These are phyloP conservation scores for Eidolon dupreanum DNA, from an alignment of 2,797 vertebrate species.

Conservation along the genomic window DNA sequence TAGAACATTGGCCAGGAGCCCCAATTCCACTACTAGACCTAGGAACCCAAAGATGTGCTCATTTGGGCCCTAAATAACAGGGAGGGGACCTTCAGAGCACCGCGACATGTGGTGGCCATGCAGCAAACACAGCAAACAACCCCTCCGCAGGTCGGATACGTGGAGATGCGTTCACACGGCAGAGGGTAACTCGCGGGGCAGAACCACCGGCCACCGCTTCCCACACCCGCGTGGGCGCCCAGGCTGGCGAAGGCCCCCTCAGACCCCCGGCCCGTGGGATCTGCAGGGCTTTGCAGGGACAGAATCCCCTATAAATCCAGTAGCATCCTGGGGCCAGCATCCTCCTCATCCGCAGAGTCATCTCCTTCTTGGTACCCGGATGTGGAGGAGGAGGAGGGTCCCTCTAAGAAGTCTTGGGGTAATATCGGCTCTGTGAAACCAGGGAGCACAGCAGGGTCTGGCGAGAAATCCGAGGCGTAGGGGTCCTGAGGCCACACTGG, in stretches of 20 bases:
- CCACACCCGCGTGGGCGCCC: rapidly evolving
- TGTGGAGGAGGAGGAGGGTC: rapidly evolving
- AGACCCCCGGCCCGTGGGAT: rapidly evolving
- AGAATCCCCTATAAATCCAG: neutral
- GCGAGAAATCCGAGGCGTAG: rapidly evolving
- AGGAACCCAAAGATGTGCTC: neutral
- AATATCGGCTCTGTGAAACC: neutral
- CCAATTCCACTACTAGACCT: no score
- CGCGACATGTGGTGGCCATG: no score
- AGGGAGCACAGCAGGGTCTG: rapidly evolving
- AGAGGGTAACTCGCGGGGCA: neutral
- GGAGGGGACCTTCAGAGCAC: neutral
- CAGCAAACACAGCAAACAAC: no score
- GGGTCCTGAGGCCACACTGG: neutral
- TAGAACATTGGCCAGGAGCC: rapidly evolving
- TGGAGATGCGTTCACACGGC: no score
- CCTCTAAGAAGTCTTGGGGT: rapidly evolving
- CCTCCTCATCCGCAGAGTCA: rapidly evolving
- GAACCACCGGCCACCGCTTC: rapidly evolving
- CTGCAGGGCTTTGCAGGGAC: neutral
- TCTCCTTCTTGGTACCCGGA: neutral
- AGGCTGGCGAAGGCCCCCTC: rapidly evolving
- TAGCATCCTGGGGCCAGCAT: rapidly evolving
- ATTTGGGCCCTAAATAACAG: rapidly evolving
- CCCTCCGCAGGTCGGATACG: neutral